These are phyloP conservation scores for Colius striatus DNA, from an alignment of 2,113 vertebrate genomes.

Conservation along the genomic window DNA sequence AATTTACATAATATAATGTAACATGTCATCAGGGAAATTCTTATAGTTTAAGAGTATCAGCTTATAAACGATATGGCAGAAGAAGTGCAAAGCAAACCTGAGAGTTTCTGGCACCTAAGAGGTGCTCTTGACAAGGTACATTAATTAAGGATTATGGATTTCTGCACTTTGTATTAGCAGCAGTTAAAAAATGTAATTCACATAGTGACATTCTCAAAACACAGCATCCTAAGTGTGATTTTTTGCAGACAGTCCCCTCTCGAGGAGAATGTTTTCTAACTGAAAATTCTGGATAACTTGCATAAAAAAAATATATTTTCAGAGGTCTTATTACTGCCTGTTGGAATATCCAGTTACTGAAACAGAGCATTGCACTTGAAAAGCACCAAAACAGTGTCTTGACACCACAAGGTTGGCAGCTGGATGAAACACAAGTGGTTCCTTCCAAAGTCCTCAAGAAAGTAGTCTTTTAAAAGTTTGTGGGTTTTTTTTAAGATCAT, in stretches of 20 bases:
- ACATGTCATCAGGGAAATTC: not conserved
- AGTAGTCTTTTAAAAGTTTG: not conserved
- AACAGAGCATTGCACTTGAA: not conserved
- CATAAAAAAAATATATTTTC: not conserved
- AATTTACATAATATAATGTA: not conserved
- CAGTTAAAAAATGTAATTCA: not conserved
- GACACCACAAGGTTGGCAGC: not conserved
- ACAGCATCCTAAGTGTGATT: not conserved
- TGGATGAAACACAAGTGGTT: not conserved
- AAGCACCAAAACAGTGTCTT: not conserved
- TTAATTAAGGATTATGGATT: constrained; percentile 46
- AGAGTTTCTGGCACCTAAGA: constrained; percentile 15
- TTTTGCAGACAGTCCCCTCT: constrained; percentile 24
- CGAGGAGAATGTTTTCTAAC: constrained; percentile 9
- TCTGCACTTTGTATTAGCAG: not conserved
- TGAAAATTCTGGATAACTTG: not conserved
- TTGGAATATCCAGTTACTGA: not conserved
- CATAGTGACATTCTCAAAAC: constrained; percentile 3
- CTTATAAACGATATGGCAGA: not conserved
- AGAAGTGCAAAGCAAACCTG: not conserved
- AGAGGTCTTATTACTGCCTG: not conserved
- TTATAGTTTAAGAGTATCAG: not conserved
- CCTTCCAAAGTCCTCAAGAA: not conserved
- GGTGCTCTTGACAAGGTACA: constrained; percentile 2
- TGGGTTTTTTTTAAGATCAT: not conserved